phyloP scores from a whole-genome alignment of 2,888 invertebrate species.

The Lepeophtheirus nordmannii region DNA sequence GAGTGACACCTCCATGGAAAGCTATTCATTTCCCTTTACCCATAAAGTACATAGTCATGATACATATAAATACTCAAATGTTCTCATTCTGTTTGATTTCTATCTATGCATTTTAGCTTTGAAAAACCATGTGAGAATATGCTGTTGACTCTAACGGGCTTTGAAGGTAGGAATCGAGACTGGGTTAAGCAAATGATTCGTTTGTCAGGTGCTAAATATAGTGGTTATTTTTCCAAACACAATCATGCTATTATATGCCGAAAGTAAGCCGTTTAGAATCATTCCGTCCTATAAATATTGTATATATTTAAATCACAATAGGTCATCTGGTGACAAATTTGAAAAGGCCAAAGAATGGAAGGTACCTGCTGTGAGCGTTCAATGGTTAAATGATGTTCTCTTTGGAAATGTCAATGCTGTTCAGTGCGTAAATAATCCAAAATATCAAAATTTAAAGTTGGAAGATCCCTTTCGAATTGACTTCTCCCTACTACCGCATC shows the following conservation, averaged over 20 bases:
- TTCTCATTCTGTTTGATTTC: too few relatives aligned
- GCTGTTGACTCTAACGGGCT: conserved; percentile 71
- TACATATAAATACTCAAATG: too few relatives aligned
- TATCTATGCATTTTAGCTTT: too few relatives aligned
- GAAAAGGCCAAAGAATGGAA: conserved; percentile 80
- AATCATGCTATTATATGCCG: conserved; percentile 42
- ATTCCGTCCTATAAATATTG: not conserved
- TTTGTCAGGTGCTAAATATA: conserved; percentile 67
- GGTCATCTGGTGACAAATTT: conserved; percentile 72
- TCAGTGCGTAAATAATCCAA: conserved; percentile 33
- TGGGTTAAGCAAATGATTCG: conserved; percentile 68
- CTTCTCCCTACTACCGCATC: conserved; percentile 63
- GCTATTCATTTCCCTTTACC: conserved; percentile 68
- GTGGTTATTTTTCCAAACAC: conserved; percentile 40
- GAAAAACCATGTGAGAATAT: conserved; percentile 43
- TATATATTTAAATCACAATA: conserved; percentile 33
- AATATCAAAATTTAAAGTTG: conserved; percentile 22
- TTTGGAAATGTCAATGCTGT: conserved; percentile 70
- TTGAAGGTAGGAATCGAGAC: conserved; percentile 66
- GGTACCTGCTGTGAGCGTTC: conserved; percentile 74
- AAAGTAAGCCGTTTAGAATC: conserved; percentile 31
- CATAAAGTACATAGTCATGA: conserved; percentile 35
- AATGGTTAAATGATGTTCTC: conserved; percentile 82
- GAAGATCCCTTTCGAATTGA: conserved; percentile 56
- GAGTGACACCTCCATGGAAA: conserved; percentile 79